These are phyloP conservation scores for Peribatodes rhomboidaria DNA, from an alignment of 2,888 invertebrate species.

Conservation along the genomic window DNA sequence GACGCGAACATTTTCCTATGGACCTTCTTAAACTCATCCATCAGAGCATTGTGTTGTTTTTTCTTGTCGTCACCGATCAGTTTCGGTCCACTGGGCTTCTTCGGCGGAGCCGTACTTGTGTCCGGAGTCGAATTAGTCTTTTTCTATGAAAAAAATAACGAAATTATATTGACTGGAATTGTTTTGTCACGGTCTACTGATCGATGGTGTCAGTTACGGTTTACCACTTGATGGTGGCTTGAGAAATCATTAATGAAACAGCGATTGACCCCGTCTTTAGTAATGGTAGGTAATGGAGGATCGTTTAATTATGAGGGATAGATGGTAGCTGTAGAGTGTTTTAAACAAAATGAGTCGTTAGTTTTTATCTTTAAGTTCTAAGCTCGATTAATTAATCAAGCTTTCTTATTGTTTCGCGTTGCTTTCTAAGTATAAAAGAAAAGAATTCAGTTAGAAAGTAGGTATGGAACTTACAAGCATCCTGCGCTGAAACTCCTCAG, in stretches of 20 bases:
- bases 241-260: conserved; percentile 15
- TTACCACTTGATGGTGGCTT: conserved; percentile 6
- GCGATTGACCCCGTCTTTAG: conserved; percentile 6
- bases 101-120: conserved; percentile 57
- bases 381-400: background rate
- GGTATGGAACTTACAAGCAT: conserved; percentile 65
- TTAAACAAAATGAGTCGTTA: background rate
- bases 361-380: background rate
- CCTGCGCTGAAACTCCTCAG: conserved; percentile 80
- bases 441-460: background rate
- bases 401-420: background rate
- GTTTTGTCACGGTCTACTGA: conserved; percentile 12
- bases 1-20: conserved; percentile 94
- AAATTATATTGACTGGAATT: conserved; percentile 19
- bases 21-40: conserved; percentile 96
- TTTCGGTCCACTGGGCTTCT: conserved; percentile 71
- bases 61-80: conserved; percentile 87
- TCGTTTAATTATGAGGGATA: background rate
- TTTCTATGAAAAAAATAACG: conserved; percentile 58
- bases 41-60: conserved; percentile 91
- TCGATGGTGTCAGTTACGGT: conserved; percentile 15
- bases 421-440: conserved; percentile 2
- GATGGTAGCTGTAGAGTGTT: background rate
- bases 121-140: conserved; percentile 67
- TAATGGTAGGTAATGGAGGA: conserved; percentile 1